Conservation (phyloP, 2,797 vertebrate species). For the Acanthornis magna region DNA sequence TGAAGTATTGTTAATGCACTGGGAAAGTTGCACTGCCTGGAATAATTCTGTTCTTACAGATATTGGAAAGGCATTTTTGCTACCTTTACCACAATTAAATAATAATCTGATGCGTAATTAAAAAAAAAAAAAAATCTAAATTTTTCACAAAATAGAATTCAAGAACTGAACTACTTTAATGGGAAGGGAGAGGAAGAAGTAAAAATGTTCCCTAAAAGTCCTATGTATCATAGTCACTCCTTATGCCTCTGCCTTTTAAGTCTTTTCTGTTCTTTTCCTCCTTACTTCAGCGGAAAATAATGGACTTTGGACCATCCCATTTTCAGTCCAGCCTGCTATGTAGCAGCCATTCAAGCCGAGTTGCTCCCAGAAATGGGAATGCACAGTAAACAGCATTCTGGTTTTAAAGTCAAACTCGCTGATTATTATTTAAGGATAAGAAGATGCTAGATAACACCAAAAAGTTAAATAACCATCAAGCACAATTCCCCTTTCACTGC, state of each 20-base stretch:
- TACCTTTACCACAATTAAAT: background rate
- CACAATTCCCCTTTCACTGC: background rate
- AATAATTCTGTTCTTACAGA: background rate
- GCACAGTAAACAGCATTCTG: background rate
- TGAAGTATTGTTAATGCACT: background rate
- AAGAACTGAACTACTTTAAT: background rate
- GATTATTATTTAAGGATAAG: background rate
- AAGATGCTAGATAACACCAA: background rate
- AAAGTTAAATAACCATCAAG: background rate
- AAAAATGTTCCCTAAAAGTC: background rate
- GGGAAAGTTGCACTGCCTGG: background rate
- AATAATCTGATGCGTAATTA: background rate
- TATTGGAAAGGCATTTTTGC: background rate
- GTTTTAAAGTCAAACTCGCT: background rate
- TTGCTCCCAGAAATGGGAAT: background rate
- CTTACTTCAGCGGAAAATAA: background rate
- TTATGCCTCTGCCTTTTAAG: background rate
- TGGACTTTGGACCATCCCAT: background rate
- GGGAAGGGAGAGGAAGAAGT: background rate
- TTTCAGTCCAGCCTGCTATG: background rate
- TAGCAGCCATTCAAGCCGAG: background rate
- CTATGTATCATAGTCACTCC: background rate
- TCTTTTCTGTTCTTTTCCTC: background rate
- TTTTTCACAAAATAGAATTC: background rate
- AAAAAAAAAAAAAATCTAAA: background rate